Percentiles rank a stretch among this genome's conserved stretches.
These are phyloP conservation scores for Phalloptychus januarius DNA, from an alignment of 2,797 vertebrate species.

Conservation along the genomic window DNA sequence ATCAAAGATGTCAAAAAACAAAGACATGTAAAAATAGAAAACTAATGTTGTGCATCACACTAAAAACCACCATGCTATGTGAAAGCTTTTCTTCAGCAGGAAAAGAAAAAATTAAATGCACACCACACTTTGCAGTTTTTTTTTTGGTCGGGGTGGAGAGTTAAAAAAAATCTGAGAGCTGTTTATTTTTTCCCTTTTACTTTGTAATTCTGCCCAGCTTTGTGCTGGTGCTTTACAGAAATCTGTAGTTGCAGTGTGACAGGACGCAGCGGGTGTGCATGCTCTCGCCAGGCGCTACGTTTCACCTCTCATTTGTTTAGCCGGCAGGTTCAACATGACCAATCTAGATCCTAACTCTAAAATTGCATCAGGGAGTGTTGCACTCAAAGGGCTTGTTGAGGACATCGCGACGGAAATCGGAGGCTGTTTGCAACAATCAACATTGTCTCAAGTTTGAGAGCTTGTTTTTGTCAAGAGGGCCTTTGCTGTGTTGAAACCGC, in stretches of 20 bases:
- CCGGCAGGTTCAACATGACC: constrained; percentile 35
- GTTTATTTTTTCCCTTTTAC: background rate
- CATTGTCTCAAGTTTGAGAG: constrained; percentile 43
- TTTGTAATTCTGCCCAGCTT: background rate
- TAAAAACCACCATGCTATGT: background rate
- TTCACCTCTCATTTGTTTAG: constrained; percentile 5
- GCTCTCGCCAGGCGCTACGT: constrained; percentile 1
- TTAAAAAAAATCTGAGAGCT: background rate
- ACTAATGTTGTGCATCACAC: background rate
- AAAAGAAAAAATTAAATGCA: background rate
- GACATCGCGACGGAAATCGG: constrained; percentile 53
- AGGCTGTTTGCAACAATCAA: constrained; percentile 53
- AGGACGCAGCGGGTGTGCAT: background rate
- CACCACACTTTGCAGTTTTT: background rate
- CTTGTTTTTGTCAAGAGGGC: constrained; percentile 63
- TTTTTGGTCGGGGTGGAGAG: too few relatives aligned
- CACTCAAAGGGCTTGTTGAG: constrained; percentile 35
- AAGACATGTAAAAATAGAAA: background rate
- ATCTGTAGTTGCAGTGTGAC: background rate
- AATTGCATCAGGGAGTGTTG: constrained; percentile 43
- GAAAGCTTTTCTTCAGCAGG: background rate
- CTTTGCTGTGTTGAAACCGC: constrained; percentile 58
- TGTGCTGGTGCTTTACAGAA: background rate
- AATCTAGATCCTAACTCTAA: constrained; percentile 36
- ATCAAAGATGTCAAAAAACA: too few relatives aligned